Evolutionary conservation across 2,797 vertebrate genomes (phyloP), one percentile per base, ranked within the genome.

Genomic region (Muscicapa striata): DNA sequence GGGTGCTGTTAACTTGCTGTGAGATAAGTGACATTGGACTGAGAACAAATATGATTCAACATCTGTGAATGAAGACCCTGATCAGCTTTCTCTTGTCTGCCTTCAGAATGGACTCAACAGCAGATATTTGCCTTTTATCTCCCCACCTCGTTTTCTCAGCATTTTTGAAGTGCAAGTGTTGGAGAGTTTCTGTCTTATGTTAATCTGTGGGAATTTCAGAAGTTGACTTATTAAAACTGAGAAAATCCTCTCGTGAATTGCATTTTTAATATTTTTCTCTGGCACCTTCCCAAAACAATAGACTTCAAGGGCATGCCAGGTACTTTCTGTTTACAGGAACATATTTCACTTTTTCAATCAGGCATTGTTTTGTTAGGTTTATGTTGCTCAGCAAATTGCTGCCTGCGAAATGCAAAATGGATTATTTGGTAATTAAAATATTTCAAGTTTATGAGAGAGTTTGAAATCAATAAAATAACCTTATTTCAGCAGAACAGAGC

Each of bases 381-480:
- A 74, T 90, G 70, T 52, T 72, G 52, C 66, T 94, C 72, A 74
- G 66, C 70, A 81, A 87, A 95, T 46, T 81, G 77, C 59, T 61
- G 34, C 46, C 70, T 69, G 73, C 67, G 76, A 93, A 94, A 87
- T 86, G 73, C 80, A 91, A 84, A 95, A 86, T 88, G 84, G 78
- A 89, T 94, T 95, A 81, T 77, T 94, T 59, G 78, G 32, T 90
- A 91, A 95, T 94, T 95, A 93, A 95, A 95, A 63, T 94, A 93
- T 86, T 92, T 93, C 93, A 92, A 41, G 46, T 94, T 96, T 93
- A 88, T 88, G 90, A 82, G 69, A 54, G 69, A 68, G 17, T 26
- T 90, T 77, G 80, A 87, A 82, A 90, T 92, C 58, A 81, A 86
- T 91, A 92, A 76, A 91, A 89, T 79, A 82, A 67, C 63, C 36